phyloP scores from a whole-genome alignment of 2,113 vertebrate genomes.

The Atlantisia rogersi region DNA sequence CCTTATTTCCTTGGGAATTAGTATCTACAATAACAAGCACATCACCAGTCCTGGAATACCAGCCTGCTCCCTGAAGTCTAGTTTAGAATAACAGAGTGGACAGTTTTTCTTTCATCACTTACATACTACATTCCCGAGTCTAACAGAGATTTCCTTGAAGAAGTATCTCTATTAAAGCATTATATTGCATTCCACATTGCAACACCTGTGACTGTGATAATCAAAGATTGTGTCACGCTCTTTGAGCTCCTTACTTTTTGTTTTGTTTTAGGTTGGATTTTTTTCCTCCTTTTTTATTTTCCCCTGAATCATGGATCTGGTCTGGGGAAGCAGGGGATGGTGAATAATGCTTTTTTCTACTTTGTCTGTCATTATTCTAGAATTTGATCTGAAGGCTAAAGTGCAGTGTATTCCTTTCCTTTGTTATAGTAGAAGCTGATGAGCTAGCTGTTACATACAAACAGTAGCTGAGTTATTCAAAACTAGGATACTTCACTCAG shows the following conservation, averaged over 20 bases:
- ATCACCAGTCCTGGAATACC: background rate
- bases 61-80: background rate
- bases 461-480: background rate
- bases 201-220: background rate
- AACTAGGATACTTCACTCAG: background rate
- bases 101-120: background rate
- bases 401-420: background rate
- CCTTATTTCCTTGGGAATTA: background rate
- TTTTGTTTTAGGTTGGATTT: too few species aligned
- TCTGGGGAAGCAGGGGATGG: background rate
- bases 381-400: background rate
- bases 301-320: background rate
- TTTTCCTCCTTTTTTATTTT: fast-evolving
- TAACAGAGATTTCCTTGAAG: background rate
- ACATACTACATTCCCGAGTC: background rate
- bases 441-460: background rate
- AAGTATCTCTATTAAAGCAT: background rate
- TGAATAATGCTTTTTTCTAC: background rate
- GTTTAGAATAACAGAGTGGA: background rate
- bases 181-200: background rate
- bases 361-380: background rate
- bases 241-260: fast-evolving
- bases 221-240: background rate
- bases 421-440: background rate
- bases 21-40: background rate